Evolutionary conservation across 2,888 invertebrate species (phyloP).

Genomic region (Drosophila barbarae): DNA sequence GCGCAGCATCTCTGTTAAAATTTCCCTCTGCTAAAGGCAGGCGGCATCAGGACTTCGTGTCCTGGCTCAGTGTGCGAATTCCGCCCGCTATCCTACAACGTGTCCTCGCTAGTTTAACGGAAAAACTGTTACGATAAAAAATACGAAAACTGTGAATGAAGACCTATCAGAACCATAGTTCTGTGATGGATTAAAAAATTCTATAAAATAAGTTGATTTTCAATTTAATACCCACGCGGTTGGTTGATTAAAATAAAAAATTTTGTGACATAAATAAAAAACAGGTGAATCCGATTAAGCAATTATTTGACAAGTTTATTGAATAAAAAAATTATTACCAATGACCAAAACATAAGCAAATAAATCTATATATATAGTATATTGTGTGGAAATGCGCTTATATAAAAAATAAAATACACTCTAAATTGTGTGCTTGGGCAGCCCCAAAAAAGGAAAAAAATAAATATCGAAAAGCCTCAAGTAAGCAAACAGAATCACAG

Average conservation of each 20-base stretch:
- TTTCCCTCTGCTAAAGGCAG: constrained; percentile 35
- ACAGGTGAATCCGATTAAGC: background rate
- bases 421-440: background rate
- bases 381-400: background rate
- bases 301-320: background rate
- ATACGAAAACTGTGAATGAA: constrained; percentile 3
- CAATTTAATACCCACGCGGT: background rate
- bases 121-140: constrained; percentile 11
- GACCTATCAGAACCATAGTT: background rate
- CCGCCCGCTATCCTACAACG: constrained; percentile 20
- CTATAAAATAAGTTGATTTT: background rate
- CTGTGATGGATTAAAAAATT: background rate
- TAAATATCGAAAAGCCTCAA: background rate
- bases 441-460: background rate
- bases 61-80: constrained; percentile 19
- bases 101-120: constrained; percentile 2
- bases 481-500: background rate
- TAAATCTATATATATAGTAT: background rate
- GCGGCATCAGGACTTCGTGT: constrained; percentile 15
- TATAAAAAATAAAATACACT: background rate
- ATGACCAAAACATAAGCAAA: background rate
- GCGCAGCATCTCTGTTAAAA: constrained; percentile 59
- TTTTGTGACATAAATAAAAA: background rate
- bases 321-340: background rate
- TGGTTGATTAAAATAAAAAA: constrained; percentile 7